A percentile compares a stretch with the other conserved stretches of the same genome.
Evolutionary conservation across 2,888 invertebrate species (phyloP).

Genomic region (Cataglyphis rosenhaueri): DNA sequence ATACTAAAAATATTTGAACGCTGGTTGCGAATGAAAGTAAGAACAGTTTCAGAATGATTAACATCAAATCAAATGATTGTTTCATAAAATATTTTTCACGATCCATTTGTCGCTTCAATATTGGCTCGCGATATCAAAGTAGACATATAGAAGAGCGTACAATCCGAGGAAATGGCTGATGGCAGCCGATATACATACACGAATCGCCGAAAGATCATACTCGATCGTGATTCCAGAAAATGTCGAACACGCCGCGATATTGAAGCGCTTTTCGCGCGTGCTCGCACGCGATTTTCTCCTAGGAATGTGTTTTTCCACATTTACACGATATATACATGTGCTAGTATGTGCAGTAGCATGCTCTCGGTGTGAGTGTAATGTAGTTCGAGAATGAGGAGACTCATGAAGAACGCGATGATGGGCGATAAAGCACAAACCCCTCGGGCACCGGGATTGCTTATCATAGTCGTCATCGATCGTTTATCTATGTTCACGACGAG

Average conservation of each 20-base stretch:
- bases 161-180: slow-evolving; percentile 25
- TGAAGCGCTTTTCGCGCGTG: slow-evolving; percentile 5
- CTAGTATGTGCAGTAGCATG: not conserved
- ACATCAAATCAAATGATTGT: not conserved
- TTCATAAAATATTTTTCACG: not conserved
- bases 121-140: not conserved
- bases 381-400: slow-evolving; percentile 3
- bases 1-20: not conserved
- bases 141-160: not conserved
- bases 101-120: not conserved
- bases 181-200: slow-evolving; percentile 30
- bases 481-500: slow-evolving; percentile 29
- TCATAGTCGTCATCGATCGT: slow-evolving; percentile 55
- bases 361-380: slow-evolving; percentile 14
- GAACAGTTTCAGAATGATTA: not conserved
- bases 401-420: slow-evolving; percentile 40
- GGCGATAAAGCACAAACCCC: slow-evolving; percentile 47
- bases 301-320: slow-evolving; percentile 17
- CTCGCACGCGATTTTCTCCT: not conserved
- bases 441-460: slow-evolving; percentile 41
- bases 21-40: not conserved
- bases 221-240: slow-evolving; percentile 32
- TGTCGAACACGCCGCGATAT: slow-evolving; percentile 25
- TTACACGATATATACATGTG: slow-evolving; percentile 10
- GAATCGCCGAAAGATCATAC: slow-evolving; percentile 37